phyloP scores from a whole-genome alignment of 2,888 invertebrate genomes.

The Marasmarcha lunaedactyla region DNA sequence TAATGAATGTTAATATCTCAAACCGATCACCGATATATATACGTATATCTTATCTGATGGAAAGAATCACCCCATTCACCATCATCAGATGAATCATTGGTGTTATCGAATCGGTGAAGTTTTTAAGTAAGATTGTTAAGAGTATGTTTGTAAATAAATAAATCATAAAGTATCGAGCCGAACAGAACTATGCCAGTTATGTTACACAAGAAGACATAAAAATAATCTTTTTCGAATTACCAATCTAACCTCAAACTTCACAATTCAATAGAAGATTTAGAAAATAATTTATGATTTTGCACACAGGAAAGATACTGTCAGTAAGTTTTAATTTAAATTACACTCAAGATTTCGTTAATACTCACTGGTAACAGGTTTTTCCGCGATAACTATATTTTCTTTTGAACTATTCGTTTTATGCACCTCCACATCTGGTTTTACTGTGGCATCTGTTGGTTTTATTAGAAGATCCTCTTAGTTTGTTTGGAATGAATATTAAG shows the following conservation, averaged over 20 bases:
- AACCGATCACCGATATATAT: constrained; percentile 33
- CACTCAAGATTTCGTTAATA: constrained; percentile 30
- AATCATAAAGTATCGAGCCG: constrained; percentile 1
- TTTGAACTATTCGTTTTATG: constrained; percentile 50
- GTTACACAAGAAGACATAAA: no score
- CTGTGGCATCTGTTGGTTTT: constrained; percentile 56
- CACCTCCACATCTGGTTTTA: constrained; percentile 59
- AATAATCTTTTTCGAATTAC: no score
- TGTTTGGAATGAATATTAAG: constrained; percentile 16
- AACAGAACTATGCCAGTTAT: no score
- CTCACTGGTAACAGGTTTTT: constrained; percentile 59
- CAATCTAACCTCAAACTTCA: constrained; percentile 27
- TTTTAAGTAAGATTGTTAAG: no score
- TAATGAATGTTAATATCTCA: constrained; percentile 34
- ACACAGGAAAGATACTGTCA: constrained; percentile 9
- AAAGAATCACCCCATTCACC: constrained; percentile 39
- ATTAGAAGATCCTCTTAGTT: constrained; percentile 34
- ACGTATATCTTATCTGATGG: constrained; percentile 44
- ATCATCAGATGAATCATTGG: constrained; percentile 29
- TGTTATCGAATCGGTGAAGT: constrained; percentile 22
- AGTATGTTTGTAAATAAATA: constrained; percentile 3
- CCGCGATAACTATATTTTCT: constrained; percentile 47
- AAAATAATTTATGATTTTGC: background rate
- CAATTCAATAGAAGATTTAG: background rate
- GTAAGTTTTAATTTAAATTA: constrained; percentile 24